Base-by-base conservation (phyloP, 1,140 invertebrate species). In the Drosophila pseudoananassae region DNA sequence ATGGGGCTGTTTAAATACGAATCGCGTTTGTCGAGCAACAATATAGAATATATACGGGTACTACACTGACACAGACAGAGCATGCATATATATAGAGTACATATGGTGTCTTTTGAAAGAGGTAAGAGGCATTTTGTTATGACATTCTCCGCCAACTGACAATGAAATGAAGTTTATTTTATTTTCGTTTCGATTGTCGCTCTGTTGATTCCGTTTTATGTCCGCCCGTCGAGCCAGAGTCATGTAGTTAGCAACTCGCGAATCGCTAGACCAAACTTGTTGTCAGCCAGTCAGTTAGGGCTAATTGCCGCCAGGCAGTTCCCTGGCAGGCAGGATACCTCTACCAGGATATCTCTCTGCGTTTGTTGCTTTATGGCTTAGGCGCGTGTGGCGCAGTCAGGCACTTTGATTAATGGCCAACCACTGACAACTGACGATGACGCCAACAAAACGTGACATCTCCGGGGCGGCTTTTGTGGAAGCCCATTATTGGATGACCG, bases 261-360 rank as follows among this genome's bases (percentile, higher is more conserved):
- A 71, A 72, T 74, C 38, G 58, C 45, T 55, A 38, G 46, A 64
- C 46, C 36, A 29, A 52, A 51, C 58, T 66, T 52, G 63, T 66
- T 66, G 63, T 66, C 54, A 55, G 52, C 52, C 57, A 50, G 49
- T 27, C 20, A 29, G 57, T 63, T 47, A 33, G 53, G 56, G 76
- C 68, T 81, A 81, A 81, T 81, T 81, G 73, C 60, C 58, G 78
- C 60, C 57, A 71, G 64, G 70, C 54, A 57, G 59, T 15, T 33
- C 25, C 23, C 27, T 12, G 53, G 20, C 25, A 38, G 27, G 47
- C 20, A 20, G 20, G 20, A 20, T 20, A 52, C 45, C 49, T 46
- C 36, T 60, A 54, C 45, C 36, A 73, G 70, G 69, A 69, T 73
- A 73, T 73, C 54, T 7, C 50, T 23, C 29, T 25, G 59, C 38